These are phyloP conservation scores for Calyptommatus sinebrachiatus DNA, from an alignment of 2,113 vertebrate species.

Conservation along the genomic window DNA sequence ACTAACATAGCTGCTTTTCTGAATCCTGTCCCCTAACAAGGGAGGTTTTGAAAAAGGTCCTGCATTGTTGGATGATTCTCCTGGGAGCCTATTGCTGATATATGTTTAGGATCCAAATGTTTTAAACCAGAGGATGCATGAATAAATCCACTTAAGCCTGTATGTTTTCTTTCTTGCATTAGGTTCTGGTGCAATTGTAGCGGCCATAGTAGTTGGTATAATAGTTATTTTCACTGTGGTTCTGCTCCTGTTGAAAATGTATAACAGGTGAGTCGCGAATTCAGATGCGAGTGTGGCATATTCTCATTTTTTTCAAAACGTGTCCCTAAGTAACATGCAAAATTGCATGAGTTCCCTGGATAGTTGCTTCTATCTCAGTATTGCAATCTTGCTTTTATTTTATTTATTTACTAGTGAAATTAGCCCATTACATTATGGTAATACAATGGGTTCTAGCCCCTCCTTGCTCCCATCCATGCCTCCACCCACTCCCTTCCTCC, in stretches of 20 bases:
- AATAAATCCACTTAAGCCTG: too few species aligned
- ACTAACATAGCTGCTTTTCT: too few species aligned
- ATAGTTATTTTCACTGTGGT: conserved; percentile 86
- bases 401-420: too few species aligned
- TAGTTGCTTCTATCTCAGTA: too few species aligned
- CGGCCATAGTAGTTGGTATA: conserved; percentile 86
- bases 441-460: too few species aligned
- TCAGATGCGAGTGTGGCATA: neutral
- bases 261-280: conserved; percentile 82
- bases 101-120: neutral
- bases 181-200: conserved; percentile 95
- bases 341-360: neutral
- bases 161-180: neutral
- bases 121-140: neutral
- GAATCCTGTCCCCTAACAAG: neutral
- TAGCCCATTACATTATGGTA: too few species aligned
- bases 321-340: too few species aligned
- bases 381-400: too few species aligned
- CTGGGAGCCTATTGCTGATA: neutral
- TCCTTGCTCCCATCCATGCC: too few species aligned
- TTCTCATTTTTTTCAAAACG: neutral
- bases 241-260: conserved; percentile 87
- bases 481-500: too few species aligned
- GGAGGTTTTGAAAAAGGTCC: neutral
- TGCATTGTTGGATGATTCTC: neutral